Evolutionary conservation across 2,797 vertebrate genomes (phyloP), one percentile per base, ranked within the genome.

Genomic region (Melanotaenia boesemani): DNA sequence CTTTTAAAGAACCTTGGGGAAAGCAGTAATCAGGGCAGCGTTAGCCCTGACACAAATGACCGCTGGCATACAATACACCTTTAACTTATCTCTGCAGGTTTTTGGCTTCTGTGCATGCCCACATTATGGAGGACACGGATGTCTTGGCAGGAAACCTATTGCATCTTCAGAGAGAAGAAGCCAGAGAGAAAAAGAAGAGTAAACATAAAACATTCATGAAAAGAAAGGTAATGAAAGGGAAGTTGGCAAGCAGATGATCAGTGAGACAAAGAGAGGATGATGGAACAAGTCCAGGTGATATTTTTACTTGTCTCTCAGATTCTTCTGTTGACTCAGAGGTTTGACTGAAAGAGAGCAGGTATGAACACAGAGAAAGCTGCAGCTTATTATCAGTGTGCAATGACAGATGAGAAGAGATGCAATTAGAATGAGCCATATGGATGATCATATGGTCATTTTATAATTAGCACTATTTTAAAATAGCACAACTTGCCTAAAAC

Each of bases 341-440:
- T 67, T 76, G 67, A 70, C 78, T 77, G 76, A 76, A 80, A 84
- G 70, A 89, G 80, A 87, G 82, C 80, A 90, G 88, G 81, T 79
- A 82, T 64, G 72, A 85, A 83, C 86, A 84, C 70, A 86, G 76
- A 81, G 50, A 78, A 79, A 83, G 84, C 85, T 76, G 87, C 63
- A 77, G 85, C 83, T 89, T 88, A 84, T 89, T 88, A 86, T 79
- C 79, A 79, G 71, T 71, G 80, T 79, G 77, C 77, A 85, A 89
- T 82, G 84, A 82, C 85, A 90, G 88, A 90, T 80, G 84, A 92
- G 86, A 86, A 72, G 86, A 87, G 85, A 89, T 41, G 83, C 90
- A 93, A 92, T 93, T 92, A 93, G 77, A 91, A 90, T 56, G 67
- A 77, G 85, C 91, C 92, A 93, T 93, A 93, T 92, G 92, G 90